Conservation (phyloP, 2,113 vertebrate genomes). For the Rallus limicola region DNA sequence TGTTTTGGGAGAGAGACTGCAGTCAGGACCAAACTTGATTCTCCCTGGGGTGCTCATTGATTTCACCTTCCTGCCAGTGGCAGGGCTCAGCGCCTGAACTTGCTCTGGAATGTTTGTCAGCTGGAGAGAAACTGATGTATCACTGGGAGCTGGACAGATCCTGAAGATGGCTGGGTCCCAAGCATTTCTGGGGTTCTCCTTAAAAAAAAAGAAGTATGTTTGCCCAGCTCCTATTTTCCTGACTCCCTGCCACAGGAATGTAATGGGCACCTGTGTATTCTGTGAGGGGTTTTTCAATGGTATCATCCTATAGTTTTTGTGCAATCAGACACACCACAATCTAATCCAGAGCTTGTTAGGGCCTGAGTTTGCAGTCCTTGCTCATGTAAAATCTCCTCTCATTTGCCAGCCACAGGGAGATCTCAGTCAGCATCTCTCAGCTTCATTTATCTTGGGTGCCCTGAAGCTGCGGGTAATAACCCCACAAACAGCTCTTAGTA, state of each 20-base stretch:
- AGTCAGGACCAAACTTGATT: constrained; percentile 49
- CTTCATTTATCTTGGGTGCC: not conserved
- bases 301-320: not conserved
- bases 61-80: constrained; percentile 4
- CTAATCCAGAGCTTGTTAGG: not conserved
- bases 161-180: not conserved
- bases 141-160: not conserved
- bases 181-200: not conserved
- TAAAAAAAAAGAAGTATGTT: not conserved
- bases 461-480: not conserved
- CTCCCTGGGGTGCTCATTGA: constrained; percentile 27
- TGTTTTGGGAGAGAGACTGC: not conserved
- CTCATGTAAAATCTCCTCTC: not conserved
- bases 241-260: not conserved
- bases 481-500: not conserved
- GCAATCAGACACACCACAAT: not conserved
- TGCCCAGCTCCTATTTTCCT: not conserved
- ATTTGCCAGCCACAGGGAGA: not conserved
- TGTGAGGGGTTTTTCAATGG: not conserved
- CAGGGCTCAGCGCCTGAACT: not conserved
- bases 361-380: not conserved
- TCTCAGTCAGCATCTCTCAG: not conserved
- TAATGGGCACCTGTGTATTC: not conserved
- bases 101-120: constrained; percentile 49
- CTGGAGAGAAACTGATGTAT: not conserved